Base-by-base conservation (phyloP, 2,888 invertebrate genomes). In the Melolontha melolontha region DNA sequence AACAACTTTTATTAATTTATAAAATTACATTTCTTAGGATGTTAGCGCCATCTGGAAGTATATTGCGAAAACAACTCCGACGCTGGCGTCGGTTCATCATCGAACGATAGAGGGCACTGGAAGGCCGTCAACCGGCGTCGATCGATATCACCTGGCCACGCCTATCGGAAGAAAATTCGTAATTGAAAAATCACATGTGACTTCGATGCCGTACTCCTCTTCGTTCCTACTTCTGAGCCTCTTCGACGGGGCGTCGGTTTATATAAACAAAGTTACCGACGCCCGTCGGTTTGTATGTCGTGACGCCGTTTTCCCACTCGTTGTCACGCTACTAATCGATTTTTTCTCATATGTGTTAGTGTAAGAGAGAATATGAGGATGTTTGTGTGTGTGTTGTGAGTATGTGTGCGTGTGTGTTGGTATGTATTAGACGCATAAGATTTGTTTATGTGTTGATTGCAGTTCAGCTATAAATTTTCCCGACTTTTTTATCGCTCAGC, bases 141-240 rank as follows among this genome's bases (percentile, higher is more conserved):
- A 78, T 79, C 79, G 78, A 79, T 79, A 77, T 50, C 63, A 57
- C 57, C 64, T 64, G 77, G 74, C 73, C 75, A 77, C 77, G 77
- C 75, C 78, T 74, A 75, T 75, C 69, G 69, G 69, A 70, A 67
- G 74, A 75, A 50, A 39, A n/a, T 16, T 17, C 22, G 39, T 64
- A 64, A 64, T 64, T 64, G 50, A 64, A 64, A 64, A 64, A 64
- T 64, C 64, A 64, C 64, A 66, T 55, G 66, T 47, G 17, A 34
- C 27, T 29, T 42, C 22, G 44, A 55, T 47, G 66, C 42, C 39
- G 34, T 6, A 10, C 10, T 8, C 10, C 34, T 34, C 34, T 34
- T 10, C 34, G 34, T 10, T 34, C 34, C 34, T 34, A 34, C 10
- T 5, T 34, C 34, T 34, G 34, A 34, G 34, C 34, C 34, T 41